Percentiles rank a stretch among this genome's conserved stretches.
Conservation (phyloP, 2,888 invertebrate genomes). For the Geotrupes spiniger region DNA sequence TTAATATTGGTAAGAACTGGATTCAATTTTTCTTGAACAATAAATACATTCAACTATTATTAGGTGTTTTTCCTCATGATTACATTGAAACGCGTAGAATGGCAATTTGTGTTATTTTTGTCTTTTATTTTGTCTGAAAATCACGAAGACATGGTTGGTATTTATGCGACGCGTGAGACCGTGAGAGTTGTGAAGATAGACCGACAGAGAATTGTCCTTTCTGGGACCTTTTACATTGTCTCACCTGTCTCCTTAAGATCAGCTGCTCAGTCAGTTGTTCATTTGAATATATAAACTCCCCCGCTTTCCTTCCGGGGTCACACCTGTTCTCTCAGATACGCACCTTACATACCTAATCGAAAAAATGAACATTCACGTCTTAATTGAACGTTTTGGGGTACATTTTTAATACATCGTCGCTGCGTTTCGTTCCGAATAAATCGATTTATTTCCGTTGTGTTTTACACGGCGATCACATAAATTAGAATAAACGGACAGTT, state of each 20-base stretch:
- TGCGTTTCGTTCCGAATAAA: slow-evolving; percentile 1
- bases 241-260: slow-evolving; percentile 35
- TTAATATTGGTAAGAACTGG: too few species aligned
- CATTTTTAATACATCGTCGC: not conserved
- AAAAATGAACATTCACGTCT: slow-evolving; percentile 14
- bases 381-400: slow-evolving; percentile 17
- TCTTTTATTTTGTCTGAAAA: not conserved
- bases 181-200: slow-evolving; percentile 2
- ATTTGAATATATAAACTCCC: slow-evolving; percentile 37
- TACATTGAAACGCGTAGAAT: not conserved
- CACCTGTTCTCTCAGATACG: slow-evolving; percentile 29
- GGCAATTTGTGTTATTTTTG: slow-evolving; percentile 1
- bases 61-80: too few species aligned
- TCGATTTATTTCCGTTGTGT: slow-evolving; percentile 1
- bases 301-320: slow-evolving; percentile 33
- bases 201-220: slow-evolving; percentile 4
- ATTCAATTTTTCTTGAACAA: too few species aligned
- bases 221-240: slow-evolving; percentile 20
- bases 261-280: slow-evolving; percentile 37
- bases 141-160: slow-evolving; percentile 3
- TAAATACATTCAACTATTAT: too few species aligned
- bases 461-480: not conserved
- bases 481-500: not conserved
- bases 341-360: slow-evolving; percentile 6
- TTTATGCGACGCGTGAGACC: slow-evolving; percentile 6